Evolutionary conservation across 2,113 vertebrate genomes (phyloP).

Genomic region (Morone chrysops): DNA sequence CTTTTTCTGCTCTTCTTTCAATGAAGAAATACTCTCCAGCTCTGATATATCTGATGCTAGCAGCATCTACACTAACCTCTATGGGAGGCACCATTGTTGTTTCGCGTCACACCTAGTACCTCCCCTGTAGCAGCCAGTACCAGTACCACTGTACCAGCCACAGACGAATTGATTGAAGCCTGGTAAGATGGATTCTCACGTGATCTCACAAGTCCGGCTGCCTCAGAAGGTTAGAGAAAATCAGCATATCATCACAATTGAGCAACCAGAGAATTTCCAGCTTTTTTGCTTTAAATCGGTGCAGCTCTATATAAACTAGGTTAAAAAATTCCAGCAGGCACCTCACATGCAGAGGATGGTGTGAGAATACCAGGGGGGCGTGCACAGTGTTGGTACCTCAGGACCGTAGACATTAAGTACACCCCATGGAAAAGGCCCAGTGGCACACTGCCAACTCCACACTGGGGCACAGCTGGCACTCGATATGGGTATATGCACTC

Average conservation of each 20-base stretch:
- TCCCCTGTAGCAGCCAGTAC: no score
- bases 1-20: no score
- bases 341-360: conserved; percentile 29
- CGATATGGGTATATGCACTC: conserved; percentile 82
- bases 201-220: no score
- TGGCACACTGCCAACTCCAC: conserved; percentile 81
- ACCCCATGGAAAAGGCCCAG: conserved; percentile 77
- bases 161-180: no score
- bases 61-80: no score
- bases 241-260: background rate
- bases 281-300: background rate
- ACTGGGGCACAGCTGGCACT: conserved; percentile 83
- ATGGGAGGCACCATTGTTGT: no score
- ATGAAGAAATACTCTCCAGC: no score
- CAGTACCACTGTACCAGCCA: no score
- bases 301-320: background rate
- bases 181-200: no score
- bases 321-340: conserved; percentile 56
- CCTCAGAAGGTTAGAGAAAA: background rate
- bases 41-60: no score
- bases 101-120: no score
- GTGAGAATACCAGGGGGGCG: conserved; percentile 45
- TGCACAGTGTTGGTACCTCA: conserved; percentile 61
- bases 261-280: background rate
- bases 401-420: conserved; percentile 78